These are phyloP conservation scores for Graphium colonna DNA, from an alignment of 2,888 invertebrate genomes.

Conservation along the genomic window DNA sequence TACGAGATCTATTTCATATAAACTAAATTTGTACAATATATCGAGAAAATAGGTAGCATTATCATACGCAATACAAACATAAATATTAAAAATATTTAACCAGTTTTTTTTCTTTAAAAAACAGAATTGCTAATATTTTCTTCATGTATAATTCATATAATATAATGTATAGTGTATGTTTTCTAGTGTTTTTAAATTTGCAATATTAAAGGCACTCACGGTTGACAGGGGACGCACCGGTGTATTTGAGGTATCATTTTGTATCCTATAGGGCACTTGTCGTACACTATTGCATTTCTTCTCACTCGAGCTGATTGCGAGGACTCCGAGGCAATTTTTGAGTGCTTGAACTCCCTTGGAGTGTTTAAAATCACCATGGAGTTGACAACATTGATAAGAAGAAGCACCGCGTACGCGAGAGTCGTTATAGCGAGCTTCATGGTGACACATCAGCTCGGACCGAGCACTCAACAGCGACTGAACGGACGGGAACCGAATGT, in stretches of 20 bases:
- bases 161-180: too few relatives aligned
- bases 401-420: not conserved
- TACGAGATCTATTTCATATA: too few relatives aligned
- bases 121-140: too few relatives aligned
- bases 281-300: conserved; percentile 15
- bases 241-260: conserved; percentile 10
- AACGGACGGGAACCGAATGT: not conserved
- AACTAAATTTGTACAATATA: too few relatives aligned
- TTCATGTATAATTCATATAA: too few relatives aligned
- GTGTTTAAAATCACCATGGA: not conserved
- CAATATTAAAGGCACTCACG: conserved; percentile 15
- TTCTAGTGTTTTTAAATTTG: too few relatives aligned
- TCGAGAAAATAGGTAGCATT: too few relatives aligned
- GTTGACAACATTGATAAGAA: not conserved
- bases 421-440: conserved; percentile 2
- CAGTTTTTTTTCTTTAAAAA: too few relatives aligned
- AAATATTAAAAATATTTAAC: too few relatives aligned
- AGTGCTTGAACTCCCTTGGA: too few relatives aligned
- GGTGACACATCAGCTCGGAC: not conserved
- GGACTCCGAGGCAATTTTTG: too few relatives aligned
- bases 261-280: conserved; percentile 12
- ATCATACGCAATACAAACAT: too few relatives aligned
- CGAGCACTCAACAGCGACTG: conserved; percentile 1
- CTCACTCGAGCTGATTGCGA: conserved; percentile 13
- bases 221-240: conserved; percentile 4